phyloP scores from a whole-genome alignment of 2,797 vertebrate species.

The Nyctalus aviator region DNA sequence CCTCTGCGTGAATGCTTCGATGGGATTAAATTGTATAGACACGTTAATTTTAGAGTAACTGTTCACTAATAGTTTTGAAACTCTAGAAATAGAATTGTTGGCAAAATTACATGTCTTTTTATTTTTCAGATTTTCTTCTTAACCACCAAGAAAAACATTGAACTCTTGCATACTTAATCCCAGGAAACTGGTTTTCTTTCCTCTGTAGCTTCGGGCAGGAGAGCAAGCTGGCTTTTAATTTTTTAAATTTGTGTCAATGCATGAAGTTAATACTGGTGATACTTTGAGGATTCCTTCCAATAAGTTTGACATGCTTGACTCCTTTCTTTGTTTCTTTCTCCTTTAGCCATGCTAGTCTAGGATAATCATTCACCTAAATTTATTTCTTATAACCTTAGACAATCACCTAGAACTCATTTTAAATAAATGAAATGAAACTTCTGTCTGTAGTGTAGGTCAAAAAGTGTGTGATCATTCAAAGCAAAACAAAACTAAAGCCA shows the following conservation, averaged over 20 bases:
- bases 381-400: not conserved
- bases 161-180: not conserved
- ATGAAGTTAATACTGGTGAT: not conserved
- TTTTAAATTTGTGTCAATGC: not conserved
- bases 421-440: conserved; percentile 21
- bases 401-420: not conserved
- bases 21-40: not conserved
- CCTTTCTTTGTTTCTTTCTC: not conserved
- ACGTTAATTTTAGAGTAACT: not conserved
- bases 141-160: not conserved
- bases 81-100: not conserved
- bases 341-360: not conserved
- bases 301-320: not conserved
- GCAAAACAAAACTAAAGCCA: conserved; percentile 55
- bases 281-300: not conserved
- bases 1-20: not conserved
- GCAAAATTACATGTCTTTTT: conserved; percentile 4
- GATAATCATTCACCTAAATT: conserved; percentile 48
- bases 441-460: not conserved
- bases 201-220: not conserved
- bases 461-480: conserved; percentile 63
- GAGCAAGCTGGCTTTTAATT: not conserved
- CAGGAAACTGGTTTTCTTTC: conserved; percentile 18
- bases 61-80: conserved; percentile 22
- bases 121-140: conserved; percentile 27